Base-by-base conservation (phyloP, 64 coral and sea anemone genomes). In the Actinia tenebrosa region DNA sequence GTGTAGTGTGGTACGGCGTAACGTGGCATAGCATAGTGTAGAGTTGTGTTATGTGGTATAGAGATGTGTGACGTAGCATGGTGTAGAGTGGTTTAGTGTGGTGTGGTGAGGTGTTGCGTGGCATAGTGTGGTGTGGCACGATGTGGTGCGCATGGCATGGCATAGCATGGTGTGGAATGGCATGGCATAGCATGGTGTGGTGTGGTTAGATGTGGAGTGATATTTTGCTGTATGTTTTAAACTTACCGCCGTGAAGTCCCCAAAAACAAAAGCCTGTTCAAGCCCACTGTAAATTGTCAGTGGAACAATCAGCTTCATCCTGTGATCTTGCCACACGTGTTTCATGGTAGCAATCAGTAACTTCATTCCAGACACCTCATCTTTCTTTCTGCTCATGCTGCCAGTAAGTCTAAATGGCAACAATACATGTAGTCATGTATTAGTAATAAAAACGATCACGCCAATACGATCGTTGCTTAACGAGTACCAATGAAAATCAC, bases 221-320 rank as follows among this genome's bases (percentile, higher is more conserved):
- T 37, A 37, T 37, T 37, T 37, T 1, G 30, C n/a, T 37, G 30
- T 37, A 37, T 37, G 30, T 0, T 37, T 37, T 5, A 10, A 25
- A 91, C 66, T 30, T 85, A 92, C 91, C 47, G 86, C 86, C 42
- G 91, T 92, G 54, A 83, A 92, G 55, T 92, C 91, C 56, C 91
- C 91, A 50, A 88, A 92, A 43, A 92, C 88, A 66, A 92, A 92
- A 3, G 86, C 91, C 80, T 92, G 91, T 60, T 92, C 91, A 53
- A 92, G 20, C n/a, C 91, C 91, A 78, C 91, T 92, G 91, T 84
- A 92, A 14, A 89, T 83, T 10, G 91, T 92, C 80, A 92, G 63
- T 71, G 87, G 87, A 23, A 92, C 42, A 63, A 92, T 60, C 19
- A 92, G 54, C 61, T 88, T 53, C 68, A 88, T 87, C 27, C 86